A percentile compares a stretch with the other conserved stretches of the same genome.
phyloP scores from a whole-genome alignment of 2,113 vertebrate species.

The Athene cunicularia region DNA sequence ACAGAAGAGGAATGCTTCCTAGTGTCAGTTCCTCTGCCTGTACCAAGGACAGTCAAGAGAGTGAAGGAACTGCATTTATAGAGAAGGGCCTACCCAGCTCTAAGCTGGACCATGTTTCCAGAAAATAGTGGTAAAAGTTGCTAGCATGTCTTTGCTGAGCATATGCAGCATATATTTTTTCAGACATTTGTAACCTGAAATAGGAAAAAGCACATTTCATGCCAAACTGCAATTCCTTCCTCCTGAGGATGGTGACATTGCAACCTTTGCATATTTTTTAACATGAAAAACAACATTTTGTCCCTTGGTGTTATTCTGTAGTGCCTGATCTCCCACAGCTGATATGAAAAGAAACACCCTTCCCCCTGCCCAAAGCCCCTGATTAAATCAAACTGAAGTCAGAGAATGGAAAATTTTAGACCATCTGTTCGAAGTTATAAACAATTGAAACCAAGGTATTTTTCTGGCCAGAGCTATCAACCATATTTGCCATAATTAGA shows the following conservation, averaged over 20 bases:
- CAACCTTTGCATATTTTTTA: not conserved
- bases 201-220: not conserved
- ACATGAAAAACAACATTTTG: not conserved
- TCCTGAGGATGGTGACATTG: not conserved
- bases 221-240: not conserved
- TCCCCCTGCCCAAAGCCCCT: not conserved
- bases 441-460: conserved; percentile 28
- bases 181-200: not conserved
- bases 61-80: not conserved
- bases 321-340: not conserved
- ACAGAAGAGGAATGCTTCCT: not conserved
- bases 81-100: not conserved
- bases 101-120: not conserved
- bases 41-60: not conserved
- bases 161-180: not conserved
- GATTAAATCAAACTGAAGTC: conserved; percentile 23
- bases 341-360: not conserved
- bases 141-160: not conserved
- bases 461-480: not conserved
- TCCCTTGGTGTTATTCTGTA: not conserved
- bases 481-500: not conserved
- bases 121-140: not conserved
- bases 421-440: conserved; percentile 38
- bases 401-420: conserved; percentile 30
- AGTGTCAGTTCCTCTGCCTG: not conserved